Percentiles rank a stretch among this genome's conserved stretches.
phyloP scores from a whole-genome alignment of 2,888 invertebrate species.

The Pristionchus mayeri region DNA sequence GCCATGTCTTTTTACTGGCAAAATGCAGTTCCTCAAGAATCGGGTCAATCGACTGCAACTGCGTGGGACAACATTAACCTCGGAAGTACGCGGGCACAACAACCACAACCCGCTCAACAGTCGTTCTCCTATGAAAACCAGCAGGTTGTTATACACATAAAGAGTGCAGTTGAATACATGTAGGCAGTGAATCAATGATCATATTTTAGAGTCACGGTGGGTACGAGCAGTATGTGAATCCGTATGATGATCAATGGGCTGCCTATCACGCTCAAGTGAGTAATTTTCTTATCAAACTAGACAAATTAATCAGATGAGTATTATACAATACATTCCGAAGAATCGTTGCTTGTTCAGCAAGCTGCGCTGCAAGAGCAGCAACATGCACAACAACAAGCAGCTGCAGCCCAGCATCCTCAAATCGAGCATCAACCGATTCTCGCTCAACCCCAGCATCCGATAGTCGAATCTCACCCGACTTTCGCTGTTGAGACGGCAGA shows the following conservation, averaged over 20 bases:
- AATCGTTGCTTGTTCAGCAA: conserved; percentile 34
- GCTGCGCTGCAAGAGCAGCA: conserved; percentile 28
- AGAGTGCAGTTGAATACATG: neutral
- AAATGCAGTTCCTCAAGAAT: conserved; percentile 45
- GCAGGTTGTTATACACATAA: neutral
- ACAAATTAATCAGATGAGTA: too few relatives aligned
- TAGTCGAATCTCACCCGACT: neutral
- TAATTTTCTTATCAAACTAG: too few relatives aligned
- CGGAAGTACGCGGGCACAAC: conserved; percentile 54
- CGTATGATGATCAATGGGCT: conserved; percentile 45
- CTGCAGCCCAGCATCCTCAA: neutral
- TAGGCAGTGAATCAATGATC: too few relatives aligned
- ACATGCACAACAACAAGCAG: neutral
- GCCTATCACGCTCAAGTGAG: conserved; percentile 44
- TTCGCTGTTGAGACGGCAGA: conserved; percentile 1
- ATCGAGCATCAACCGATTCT: conserved; percentile 46
- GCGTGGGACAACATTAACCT: conserved; percentile 61
- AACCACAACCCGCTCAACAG: conserved; percentile 49
- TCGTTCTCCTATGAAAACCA: conserved; percentile 32
- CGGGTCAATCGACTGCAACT: conserved; percentile 11
- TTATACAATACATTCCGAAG: too few relatives aligned
- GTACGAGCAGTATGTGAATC: conserved; percentile 22
- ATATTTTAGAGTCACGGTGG: neutral
- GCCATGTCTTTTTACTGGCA: conserved; percentile 49
- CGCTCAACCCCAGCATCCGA: neutral